These are phyloP conservation scores for Cephonodes hylas DNA, from an alignment of 2,888 invertebrate genomes.

Conservation along the genomic window DNA sequence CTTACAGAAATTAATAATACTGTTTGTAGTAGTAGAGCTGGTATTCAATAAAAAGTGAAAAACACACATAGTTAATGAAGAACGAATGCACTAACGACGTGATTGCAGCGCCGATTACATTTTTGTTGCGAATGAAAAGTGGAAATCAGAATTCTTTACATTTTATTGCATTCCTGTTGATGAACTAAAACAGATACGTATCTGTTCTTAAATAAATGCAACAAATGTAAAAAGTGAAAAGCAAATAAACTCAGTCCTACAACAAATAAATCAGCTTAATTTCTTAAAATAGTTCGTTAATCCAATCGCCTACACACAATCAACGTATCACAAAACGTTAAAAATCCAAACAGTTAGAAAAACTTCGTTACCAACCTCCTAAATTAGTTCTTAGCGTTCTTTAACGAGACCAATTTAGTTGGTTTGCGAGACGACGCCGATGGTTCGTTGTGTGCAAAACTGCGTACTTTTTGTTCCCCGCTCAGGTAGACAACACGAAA, in stretches of 20 bases:
- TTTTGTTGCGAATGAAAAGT: background rate
- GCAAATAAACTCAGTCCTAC: no score
- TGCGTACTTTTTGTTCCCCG: slow-evolving; percentile 66
- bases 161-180: background rate
- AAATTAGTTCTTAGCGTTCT: slow-evolving; percentile 72
- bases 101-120: background rate
- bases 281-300: background rate
- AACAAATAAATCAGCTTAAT: background rate
- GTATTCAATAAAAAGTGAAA: background rate
- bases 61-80: background rate
- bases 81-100: slow-evolving; percentile 3
- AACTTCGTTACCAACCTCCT: slow-evolving; percentile 61
- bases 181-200: background rate
- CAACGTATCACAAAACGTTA: slow-evolving; percentile 14
- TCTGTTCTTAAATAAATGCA: background rate
- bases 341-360: slow-evolving; percentile 42
- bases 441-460: slow-evolving; percentile 69
- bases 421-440: slow-evolving; percentile 58
- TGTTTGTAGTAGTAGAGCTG: background rate
- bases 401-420: slow-evolving; percentile 72
- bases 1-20: background rate
- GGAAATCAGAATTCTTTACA: background rate
- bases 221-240: background rate
- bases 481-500: slow-evolving; percentile 76
- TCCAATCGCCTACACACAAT: background rate